phyloP scores from a whole-genome alignment of 2,797 vertebrate genomes.

The Amphiprion clarkii region DNA sequence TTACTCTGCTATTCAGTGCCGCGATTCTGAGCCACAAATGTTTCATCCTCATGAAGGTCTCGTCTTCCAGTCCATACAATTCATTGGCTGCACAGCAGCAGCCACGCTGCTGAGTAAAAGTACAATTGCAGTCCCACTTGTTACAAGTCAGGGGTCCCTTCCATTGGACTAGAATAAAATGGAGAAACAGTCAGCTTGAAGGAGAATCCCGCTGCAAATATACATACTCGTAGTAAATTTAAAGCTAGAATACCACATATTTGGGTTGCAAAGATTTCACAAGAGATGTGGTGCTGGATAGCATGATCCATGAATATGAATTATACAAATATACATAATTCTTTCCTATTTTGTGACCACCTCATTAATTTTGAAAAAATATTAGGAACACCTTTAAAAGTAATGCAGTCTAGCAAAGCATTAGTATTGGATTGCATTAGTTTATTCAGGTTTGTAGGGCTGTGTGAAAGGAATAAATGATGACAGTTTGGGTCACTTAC shows the following conservation, averaged over 20 bases:
- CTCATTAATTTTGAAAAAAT: too few relatives aligned
- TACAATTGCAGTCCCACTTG: constrained; percentile 79
- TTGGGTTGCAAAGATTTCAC: background rate
- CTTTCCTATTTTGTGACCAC: too few relatives aligned
- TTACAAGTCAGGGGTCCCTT: constrained; percentile 59
- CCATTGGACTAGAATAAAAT: constrained; percentile 48
- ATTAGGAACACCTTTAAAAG: too few relatives aligned
- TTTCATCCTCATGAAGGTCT: constrained; percentile 43
- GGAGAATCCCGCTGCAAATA: too few relatives aligned
- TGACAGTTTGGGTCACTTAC: constrained; percentile 57
- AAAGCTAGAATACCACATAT: background rate
- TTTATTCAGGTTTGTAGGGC: too few relatives aligned
- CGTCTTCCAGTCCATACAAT: constrained; percentile 65
- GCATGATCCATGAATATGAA: background rate
- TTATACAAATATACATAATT: background rate
- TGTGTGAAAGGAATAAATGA: background rate
- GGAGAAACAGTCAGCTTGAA: background rate
- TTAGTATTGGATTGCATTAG: too few relatives aligned
- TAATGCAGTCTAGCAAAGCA: too few relatives aligned
- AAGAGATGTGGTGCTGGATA: background rate
- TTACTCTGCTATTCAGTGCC: constrained; percentile 37
- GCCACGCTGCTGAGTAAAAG: constrained; percentile 68
- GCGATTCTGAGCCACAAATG: constrained; percentile 52
- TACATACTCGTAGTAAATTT: background rate
- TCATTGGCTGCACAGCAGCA: constrained; percentile 83